A percentile compares a stretch with the other conserved stretches of the same genome.
Evolutionary conservation across 2,797 vertebrate species (phyloP).

Genomic region (Gephyroberyx darwinii): DNA sequence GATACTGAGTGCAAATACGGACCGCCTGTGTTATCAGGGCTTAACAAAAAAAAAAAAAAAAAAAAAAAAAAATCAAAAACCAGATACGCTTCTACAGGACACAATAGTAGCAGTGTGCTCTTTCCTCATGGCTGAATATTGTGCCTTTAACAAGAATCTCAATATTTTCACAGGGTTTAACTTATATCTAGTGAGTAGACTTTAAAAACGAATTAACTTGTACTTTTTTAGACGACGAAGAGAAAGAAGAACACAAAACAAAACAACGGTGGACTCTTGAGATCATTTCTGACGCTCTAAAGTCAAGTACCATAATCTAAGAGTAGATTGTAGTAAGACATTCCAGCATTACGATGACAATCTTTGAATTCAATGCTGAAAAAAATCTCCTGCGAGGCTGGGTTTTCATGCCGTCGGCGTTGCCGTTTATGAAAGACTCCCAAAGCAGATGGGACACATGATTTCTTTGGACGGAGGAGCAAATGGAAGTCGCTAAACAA

Average conservation of each 20-base stretch:
- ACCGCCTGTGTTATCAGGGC: slow-evolving; percentile 63
- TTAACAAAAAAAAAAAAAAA: slow-evolving; percentile 19
- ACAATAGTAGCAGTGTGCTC: slow-evolving; percentile 61
- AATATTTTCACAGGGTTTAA: slow-evolving; percentile 77
- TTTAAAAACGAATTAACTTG: slow-evolving; percentile 64
- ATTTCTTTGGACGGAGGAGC: slow-evolving; percentile 40
- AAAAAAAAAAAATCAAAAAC: slow-evolving; percentile 24
- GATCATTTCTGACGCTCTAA: slow-evolving; percentile 45
- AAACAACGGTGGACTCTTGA: slow-evolving; percentile 31
- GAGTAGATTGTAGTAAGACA: slow-evolving; percentile 67
- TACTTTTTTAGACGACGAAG: slow-evolving; percentile 65
- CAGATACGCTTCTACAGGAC: slow-evolving; percentile 51
- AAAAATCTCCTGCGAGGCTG: slow-evolving; percentile 24
- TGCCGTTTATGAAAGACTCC: slow-evolving; percentile 32
- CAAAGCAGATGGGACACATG: slow-evolving; percentile 30
- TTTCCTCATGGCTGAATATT: slow-evolving; percentile 78
- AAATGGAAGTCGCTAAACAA: slow-evolving; percentile 48
- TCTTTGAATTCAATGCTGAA: slow-evolving; percentile 64
- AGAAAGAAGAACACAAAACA: slow-evolving; percentile 42
- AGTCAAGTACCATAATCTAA: slow-evolving; percentile 27
- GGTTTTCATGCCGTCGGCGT: slow-evolving; percentile 28
- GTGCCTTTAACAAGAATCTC: slow-evolving; percentile 80
- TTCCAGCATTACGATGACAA: slow-evolving; percentile 73
- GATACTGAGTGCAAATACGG: slow-evolving; percentile 16
- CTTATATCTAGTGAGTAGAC: slow-evolving; percentile 62